Conservation (phyloP, 1,140 invertebrate species). For the Drosophila nigromelanica region DNA sequence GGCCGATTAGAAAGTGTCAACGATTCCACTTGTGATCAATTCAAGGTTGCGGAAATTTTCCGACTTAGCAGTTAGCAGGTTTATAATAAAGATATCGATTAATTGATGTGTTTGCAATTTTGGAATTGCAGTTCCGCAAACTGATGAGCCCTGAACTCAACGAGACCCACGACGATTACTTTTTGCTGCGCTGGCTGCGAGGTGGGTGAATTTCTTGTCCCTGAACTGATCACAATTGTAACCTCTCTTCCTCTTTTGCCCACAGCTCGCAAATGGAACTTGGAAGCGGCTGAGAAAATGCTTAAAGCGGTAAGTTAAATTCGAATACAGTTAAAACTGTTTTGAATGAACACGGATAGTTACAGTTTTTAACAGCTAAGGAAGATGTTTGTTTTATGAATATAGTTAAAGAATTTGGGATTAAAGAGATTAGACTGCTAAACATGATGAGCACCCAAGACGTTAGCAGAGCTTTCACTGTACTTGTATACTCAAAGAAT, state of each 20-base stretch:
- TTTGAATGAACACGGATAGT: too few relatives aligned
- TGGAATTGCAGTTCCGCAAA: slow-evolving; percentile 87
- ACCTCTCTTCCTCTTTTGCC: background rate
- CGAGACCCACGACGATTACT: slow-evolving; percentile 91
- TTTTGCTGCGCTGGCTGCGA: slow-evolving; percentile 91
- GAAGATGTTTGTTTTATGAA: too few relatives aligned
- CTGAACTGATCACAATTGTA: background rate
- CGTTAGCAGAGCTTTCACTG: too few relatives aligned
- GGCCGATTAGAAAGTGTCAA: slow-evolving; percentile 8
- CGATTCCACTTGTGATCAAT: background rate
- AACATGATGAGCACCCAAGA: too few relatives aligned
- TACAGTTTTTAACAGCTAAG: too few relatives aligned
- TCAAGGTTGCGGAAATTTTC: slow-evolving; percentile 7
- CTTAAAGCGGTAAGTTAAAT: slow-evolving; percentile 86
- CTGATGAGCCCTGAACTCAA: slow-evolving; percentile 87
- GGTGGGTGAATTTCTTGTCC: slow-evolving; percentile 85
- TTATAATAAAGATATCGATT: background rate
- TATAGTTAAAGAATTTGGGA: too few relatives aligned
- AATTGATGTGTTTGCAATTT: background rate
- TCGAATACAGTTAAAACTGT: too few relatives aligned
- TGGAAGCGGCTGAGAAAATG: slow-evolving; percentile 93
- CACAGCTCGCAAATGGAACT: slow-evolving; percentile 92
- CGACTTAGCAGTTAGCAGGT: background rate
- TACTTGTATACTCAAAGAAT: too few relatives aligned
- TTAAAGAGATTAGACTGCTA: too few relatives aligned